These are phyloP conservation scores for Eulemur albifrons DNA, from an alignment of 2,797 vertebrate genomes.

Conservation along the genomic window DNA sequence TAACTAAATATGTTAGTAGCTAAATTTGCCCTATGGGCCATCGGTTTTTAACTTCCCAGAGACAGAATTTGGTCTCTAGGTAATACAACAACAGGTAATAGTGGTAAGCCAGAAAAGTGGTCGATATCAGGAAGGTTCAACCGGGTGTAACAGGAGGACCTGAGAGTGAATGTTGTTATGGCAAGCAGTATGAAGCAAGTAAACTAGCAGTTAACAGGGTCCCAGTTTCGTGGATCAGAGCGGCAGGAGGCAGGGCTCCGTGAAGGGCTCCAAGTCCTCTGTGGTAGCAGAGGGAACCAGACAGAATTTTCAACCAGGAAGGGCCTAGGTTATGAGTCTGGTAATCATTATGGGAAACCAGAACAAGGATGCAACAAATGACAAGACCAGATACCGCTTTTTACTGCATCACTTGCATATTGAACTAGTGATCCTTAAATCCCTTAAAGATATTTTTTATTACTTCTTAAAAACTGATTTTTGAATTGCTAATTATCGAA, in stretches of 20 bases:
- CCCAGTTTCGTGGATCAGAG: background rate
- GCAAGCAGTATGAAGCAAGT: background rate
- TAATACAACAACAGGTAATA: background rate
- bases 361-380: background rate
- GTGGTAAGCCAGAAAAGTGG: background rate
- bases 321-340: background rate
- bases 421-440: background rate
- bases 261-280: background rate
- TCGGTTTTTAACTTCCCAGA: background rate
- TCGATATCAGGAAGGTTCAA: background rate
- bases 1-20: background rate
- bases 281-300: background rate
- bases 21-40: background rate
- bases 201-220: background rate
- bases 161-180: background rate
- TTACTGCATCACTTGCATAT: background rate
- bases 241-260: background rate
- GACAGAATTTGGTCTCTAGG: background rate
- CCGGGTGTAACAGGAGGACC: too few species aligned
- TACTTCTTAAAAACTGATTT: background rate
- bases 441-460: background rate
- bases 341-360: background rate
- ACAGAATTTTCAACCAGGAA: background rate
- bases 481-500: background rate
- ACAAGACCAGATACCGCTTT: background rate